Base-by-base conservation (phyloP, 2,113 vertebrate genomes). In the Lichenostomus cassidix region DNA sequence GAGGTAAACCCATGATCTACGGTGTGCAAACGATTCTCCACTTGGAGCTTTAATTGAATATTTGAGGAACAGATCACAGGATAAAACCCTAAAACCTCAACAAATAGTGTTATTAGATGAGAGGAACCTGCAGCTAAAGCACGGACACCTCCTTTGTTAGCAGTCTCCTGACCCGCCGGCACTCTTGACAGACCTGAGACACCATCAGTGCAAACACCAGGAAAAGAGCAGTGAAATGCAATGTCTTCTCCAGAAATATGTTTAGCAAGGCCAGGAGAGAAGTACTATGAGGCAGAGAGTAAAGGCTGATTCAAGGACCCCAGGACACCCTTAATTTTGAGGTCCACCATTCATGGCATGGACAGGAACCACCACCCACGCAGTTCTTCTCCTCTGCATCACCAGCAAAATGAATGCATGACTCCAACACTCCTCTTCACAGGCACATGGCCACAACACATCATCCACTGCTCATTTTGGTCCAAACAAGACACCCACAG, bases 51-150 rank as follows among this genome's bases (percentile, higher is more conserved):
- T 92, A 94, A 95, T 28, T 90, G 73, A 94, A 93, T 93, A 60
- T 94, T 94, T 96, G 92, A 97, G 83, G 81, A 96, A 84, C n/a
- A 63, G 83, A 90, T 92, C 92, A 71, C 86, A 92, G 83, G 93
- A 93, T 95, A 94, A 95, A 95, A 86, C 82, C 76, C 33, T 92
- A 96, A 96, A 95, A 77, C 90, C 85, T 95, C 64, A 62, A 94
- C 83, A 95, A 90, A 95, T 95, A 95, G 95, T 96, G 93, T 96
- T 93, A 94, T 90, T 63, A 95, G 89, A 90, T 9, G 88, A 91
- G 90, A 95, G 47, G 60, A 90, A 71, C 86, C 86, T 33, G 49
- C 80, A 86, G 83, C 80, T 90, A 44, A 77, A 83, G 86, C 83
- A 86, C 94, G 77, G 73, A 71, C 76, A 55, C 64, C 67, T 88